phyloP scores from a whole-genome alignment of 1,140 invertebrate genomes.

The Drosophila mayri region DNA sequence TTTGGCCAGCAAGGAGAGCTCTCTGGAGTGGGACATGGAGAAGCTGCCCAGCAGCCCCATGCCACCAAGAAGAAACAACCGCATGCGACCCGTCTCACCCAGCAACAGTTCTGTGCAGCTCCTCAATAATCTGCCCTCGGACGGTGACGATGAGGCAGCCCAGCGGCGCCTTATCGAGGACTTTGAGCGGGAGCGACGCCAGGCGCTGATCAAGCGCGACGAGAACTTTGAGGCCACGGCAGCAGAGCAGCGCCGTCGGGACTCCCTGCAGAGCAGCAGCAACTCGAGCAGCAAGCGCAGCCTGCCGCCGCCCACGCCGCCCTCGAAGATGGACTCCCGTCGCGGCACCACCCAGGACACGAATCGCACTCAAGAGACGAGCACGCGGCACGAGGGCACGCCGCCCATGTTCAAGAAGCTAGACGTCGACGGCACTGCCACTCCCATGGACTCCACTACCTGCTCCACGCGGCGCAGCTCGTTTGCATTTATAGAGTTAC shows the following conservation, averaged over 20 bases:
- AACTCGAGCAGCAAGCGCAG: conserved; percentile 66
- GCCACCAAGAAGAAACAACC: conserved; percentile 54
- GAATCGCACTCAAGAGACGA: conserved; percentile 40
- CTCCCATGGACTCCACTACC: conserved; percentile 57
- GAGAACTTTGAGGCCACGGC: conserved; percentile 67
- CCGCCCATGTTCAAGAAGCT: conserved; percentile 80
- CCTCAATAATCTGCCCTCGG: conserved; percentile 62
- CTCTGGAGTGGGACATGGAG: conserved; percentile 82
- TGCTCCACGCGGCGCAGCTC: conserved; percentile 76
- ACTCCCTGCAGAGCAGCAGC: conserved; percentile 70
- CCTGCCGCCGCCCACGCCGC: conserved; percentile 58
- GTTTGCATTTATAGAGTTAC: conserved; percentile 84
- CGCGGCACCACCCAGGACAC: conserved; percentile 63
- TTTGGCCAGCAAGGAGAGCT: conserved; percentile 63
- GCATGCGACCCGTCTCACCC: conserved; percentile 49
- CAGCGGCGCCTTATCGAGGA: conserved; percentile 71
- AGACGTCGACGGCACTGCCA: conserved; percentile 51
- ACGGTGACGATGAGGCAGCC: conserved; percentile 44
- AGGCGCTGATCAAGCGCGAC: conserved; percentile 71
- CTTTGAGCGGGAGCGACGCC: conserved; percentile 71
- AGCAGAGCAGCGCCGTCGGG: conserved; percentile 60
- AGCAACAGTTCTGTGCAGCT: conserved; percentile 64
- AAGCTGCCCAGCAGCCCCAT: conserved; percentile 79
- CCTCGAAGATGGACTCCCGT: conserved; percentile 8
- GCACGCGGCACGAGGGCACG: conserved; percentile 49